phyloP scores from a whole-genome alignment of 2,113 vertebrate species.

The Ornithorhynchus anatinus region DNA sequence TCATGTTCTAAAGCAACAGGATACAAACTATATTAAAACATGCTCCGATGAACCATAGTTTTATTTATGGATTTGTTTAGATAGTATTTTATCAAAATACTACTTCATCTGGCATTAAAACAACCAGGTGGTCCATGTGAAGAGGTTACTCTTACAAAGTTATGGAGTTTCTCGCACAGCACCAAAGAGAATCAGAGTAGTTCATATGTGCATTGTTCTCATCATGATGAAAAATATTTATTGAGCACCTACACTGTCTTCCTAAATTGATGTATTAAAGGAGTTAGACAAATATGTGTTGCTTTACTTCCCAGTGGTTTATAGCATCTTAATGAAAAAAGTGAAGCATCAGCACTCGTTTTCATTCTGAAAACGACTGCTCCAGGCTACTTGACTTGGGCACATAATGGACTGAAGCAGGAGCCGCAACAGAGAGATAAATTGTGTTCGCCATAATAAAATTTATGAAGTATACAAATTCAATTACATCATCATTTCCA shows the following conservation, averaged over 20 bases:
- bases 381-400: not conserved
- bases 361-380: not conserved
- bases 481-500: conserved; percentile 31
- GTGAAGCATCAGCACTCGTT: not conserved
- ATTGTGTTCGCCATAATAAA: conserved; percentile 46
- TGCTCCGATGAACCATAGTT: too few species aligned
- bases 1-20: conserved; percentile 42
- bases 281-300: not conserved
- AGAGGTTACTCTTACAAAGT: too few species aligned
- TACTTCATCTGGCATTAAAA: too few species aligned
- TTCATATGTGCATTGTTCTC: not conserved
- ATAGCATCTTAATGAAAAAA: not conserved
- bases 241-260: not conserved
- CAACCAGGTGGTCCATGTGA: too few species aligned
- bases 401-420: conserved; percentile 5
- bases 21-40: too few species aligned
- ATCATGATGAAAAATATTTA: too few species aligned
- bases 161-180: too few species aligned
- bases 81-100: too few species aligned
- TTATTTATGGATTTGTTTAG: too few species aligned
- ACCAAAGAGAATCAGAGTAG: not conserved
- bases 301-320: not conserved
- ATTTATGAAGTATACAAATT: conserved; percentile 46
- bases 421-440: conserved; percentile 14
- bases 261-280: not conserved